These are phyloP conservation scores for Harpagus bidentatus DNA, from an alignment of 2,113 vertebrate genomes.

Conservation along the genomic window DNA sequence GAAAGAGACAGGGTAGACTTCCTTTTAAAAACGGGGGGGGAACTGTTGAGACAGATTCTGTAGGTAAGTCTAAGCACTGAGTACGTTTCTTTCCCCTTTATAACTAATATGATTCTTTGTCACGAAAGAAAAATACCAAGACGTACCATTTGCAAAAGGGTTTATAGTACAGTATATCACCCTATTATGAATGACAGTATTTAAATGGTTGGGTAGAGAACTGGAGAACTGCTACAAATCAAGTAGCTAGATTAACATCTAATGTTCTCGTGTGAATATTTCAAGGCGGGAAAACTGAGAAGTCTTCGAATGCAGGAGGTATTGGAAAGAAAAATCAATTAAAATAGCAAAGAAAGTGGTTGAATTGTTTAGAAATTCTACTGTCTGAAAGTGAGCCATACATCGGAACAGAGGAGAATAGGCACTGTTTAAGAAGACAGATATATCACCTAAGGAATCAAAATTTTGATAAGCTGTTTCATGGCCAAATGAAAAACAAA, in stretches of 20 bases:
- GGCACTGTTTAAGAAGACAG: neutral
- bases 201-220: conserved; percentile 68
- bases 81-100: neutral
- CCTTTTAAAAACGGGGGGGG: neutral
- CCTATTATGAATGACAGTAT: conserved; percentile 63
- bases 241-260: conserved; percentile 45
- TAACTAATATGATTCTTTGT: conserved; percentile 21
- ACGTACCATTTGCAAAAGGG: conserved; percentile 1
- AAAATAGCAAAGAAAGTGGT: neutral
- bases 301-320: neutral
- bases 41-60: neutral
- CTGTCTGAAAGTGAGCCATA: neutral
- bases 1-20: neutral
- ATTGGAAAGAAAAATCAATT: neutral
- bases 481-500: neutral
- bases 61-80: neutral
- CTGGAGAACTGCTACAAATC: conserved; percentile 55
- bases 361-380: neutral
- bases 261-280: neutral
- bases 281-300: neutral
- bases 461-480: neutral
- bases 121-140: conserved; percentile 61
- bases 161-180: conserved; percentile 68
- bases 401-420: accelerated
- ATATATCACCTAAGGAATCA: neutral